A percentile compares a stretch with the other conserved stretches of the same genome.
These are phyloP conservation scores for Nothocercus julius DNA, from an alignment of 2,113 vertebrate genomes.

Conservation along the genomic window DNA sequence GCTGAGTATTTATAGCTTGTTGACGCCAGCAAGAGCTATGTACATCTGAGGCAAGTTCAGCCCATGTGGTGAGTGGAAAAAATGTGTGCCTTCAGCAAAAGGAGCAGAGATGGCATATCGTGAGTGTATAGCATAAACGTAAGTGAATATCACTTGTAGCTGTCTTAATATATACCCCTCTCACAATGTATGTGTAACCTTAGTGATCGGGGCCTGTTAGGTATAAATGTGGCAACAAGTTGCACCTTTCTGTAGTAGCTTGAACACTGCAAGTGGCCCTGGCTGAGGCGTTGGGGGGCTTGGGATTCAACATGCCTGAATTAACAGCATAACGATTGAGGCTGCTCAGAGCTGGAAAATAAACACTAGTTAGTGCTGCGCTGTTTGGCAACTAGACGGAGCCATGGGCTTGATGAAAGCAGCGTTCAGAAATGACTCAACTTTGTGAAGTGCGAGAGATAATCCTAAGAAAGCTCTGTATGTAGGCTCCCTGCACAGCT, in stretches of 20 bases:
- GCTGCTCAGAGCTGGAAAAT: conserved; percentile 52
- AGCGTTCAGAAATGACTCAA: conserved; percentile 36
- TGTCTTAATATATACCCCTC: neutral
- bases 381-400: conserved; percentile 30
- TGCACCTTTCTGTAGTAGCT: conserved; percentile 52
- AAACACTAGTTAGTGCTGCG: conserved; percentile 41
- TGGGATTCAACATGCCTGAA: conserved; percentile 65
- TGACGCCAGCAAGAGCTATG: neutral
- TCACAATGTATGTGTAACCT: conserved; percentile 26
- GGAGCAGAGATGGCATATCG: neutral
- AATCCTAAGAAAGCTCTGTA: conserved; percentile 54
- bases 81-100: neutral
- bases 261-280: conserved; percentile 43
- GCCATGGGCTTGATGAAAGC: conserved; percentile 22
- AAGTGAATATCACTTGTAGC: neutral
- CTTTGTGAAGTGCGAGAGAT: conserved; percentile 51
- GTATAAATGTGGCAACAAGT: conserved; percentile 47
- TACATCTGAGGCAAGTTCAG: neutral
- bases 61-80: neutral
- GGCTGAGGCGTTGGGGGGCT: conserved; percentile 40
- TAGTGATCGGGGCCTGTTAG: neutral
- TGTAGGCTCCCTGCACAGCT: conserved; percentile 38
- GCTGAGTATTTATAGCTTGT: conserved; percentile 8
- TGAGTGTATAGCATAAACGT: neutral
- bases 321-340: conserved; percentile 62